Conservation (phyloP, 2,113 vertebrate species). For the Speoplatyrhinus poulsoni region DNA sequence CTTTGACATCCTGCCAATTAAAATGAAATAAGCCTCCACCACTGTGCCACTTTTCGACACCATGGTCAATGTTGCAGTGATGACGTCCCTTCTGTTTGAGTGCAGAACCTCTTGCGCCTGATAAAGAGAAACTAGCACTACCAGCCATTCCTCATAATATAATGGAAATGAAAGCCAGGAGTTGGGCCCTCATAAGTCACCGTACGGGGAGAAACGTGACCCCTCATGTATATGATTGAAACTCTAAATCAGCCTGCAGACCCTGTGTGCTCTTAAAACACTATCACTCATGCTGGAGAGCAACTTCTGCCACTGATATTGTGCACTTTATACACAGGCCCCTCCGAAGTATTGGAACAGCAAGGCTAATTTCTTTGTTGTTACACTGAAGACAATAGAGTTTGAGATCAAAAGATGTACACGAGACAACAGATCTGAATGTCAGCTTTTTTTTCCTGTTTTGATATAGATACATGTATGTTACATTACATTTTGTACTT, state of each 20-base stretch:
- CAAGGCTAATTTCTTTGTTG: too few species aligned
- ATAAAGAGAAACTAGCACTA: slow-evolving; percentile 25
- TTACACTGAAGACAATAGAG: too few species aligned
- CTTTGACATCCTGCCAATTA: too few species aligned
- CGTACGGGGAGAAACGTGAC: slow-evolving; percentile 40
- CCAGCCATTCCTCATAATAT: slow-evolving; percentile 47
- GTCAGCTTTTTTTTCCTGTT: too few species aligned
- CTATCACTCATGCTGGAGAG: slow-evolving; percentile 51
- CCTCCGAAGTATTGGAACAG: too few species aligned
- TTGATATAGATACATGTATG: too few species aligned
- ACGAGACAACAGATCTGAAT: too few species aligned
- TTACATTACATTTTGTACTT: too few species aligned
- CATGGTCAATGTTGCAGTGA: background rate
- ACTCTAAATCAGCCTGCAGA: slow-evolving; percentile 61
- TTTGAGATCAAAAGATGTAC: too few species aligned
- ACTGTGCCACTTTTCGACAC: slow-evolving; percentile 2
- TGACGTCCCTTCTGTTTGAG: slow-evolving; percentile 15
- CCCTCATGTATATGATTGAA: slow-evolving; percentile 52
- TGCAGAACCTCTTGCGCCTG: background rate
- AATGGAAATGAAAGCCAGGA: slow-evolving; percentile 58
- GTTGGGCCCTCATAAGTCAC: slow-evolving; percentile 56
- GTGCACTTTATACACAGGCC: background rate
- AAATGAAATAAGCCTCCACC: too few species aligned
- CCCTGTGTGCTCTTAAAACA: slow-evolving; percentile 33
- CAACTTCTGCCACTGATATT: slow-evolving; percentile 35